A percentile compares a stretch with the other conserved stretches of the same genome.
Evolutionary conservation across 2,113 vertebrate species (phyloP).

Genomic region (Sylvia atricapilla): DNA sequence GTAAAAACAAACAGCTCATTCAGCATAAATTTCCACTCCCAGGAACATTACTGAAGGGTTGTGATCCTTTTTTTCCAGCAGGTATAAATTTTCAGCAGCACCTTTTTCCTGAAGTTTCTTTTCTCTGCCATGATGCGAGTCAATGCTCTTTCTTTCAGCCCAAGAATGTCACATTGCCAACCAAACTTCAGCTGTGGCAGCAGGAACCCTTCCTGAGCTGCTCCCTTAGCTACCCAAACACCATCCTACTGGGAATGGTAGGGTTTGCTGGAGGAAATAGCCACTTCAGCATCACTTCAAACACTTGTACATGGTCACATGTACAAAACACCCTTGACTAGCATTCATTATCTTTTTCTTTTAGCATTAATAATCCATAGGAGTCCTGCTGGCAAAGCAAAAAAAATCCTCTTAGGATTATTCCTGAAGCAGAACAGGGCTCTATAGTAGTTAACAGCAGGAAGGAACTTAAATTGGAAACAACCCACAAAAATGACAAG

Average conservation of each 20-base stretch:
- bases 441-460: background rate
- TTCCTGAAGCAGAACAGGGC: conserved; percentile 1
- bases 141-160: background rate
- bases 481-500: conserved; percentile 36
- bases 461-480: conserved; percentile 36
- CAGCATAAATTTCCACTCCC: background rate
- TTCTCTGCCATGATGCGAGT: background rate
- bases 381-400: background rate
- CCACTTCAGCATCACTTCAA: background rate
- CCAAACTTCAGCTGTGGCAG: background rate
- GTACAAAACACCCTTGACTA: background rate
- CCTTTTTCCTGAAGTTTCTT: background rate
- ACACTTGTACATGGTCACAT: background rate
- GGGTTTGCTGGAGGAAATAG: background rate
- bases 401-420: background rate
- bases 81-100: background rate
- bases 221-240: background rate
- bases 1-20: background rate
- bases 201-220: background rate
- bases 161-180: background rate
- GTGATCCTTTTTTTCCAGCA: background rate
- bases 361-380: background rate
- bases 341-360: background rate
- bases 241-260: background rate
- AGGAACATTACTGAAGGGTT: background rate